Conservation (phyloP, 1,140 invertebrate species). For the Caenorhabditis remanei region DNA sequence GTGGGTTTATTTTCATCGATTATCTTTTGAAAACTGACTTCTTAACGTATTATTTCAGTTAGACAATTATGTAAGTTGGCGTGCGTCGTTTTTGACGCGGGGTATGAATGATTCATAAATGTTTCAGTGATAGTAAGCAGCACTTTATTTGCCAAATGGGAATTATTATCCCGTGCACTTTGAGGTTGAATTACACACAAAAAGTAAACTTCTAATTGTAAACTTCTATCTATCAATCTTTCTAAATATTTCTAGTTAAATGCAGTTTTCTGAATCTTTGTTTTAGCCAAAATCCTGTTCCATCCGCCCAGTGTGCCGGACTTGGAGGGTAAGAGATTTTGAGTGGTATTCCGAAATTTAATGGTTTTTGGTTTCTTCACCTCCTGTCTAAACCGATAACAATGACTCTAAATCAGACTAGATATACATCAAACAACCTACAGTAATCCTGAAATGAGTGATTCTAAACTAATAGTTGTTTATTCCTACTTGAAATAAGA, state of each 20-base stretch:
- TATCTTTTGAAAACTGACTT: neutral
- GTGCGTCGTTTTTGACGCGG: neutral
- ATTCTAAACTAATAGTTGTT: slow-evolving; percentile 21
- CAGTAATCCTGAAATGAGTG: slow-evolving; percentile 21
- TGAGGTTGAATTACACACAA: slow-evolving; percentile 45
- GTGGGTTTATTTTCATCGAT: slow-evolving; percentile 67
- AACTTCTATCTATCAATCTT: neutral
- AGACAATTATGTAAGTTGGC: slow-evolving; percentile 60
- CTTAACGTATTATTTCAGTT: slow-evolving; percentile 56
- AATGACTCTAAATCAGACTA: neutral
- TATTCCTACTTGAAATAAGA: neutral
- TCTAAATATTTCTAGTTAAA: neutral
- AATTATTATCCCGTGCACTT: neutral
- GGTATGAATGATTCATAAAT: slow-evolving; percentile 11
- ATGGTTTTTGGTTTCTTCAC: neutral
- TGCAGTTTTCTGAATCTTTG: neutral
- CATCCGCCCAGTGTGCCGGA: slow-evolving; percentile 48
- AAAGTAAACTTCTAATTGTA: slow-evolving; percentile 50
- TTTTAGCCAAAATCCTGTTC: slow-evolving; percentile 48
- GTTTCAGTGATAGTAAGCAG: slow-evolving; percentile 49
- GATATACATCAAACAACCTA: neutral
- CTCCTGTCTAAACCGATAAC: slow-evolving; percentile 49
- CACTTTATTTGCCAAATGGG: neutral
- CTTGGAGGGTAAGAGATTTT: slow-evolving; percentile 37
- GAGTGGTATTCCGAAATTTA: slow-evolving; percentile 33